These are phyloP conservation scores for Mythimna loreyi DNA, from an alignment of 2,888 invertebrate genomes.

Conservation along the genomic window DNA sequence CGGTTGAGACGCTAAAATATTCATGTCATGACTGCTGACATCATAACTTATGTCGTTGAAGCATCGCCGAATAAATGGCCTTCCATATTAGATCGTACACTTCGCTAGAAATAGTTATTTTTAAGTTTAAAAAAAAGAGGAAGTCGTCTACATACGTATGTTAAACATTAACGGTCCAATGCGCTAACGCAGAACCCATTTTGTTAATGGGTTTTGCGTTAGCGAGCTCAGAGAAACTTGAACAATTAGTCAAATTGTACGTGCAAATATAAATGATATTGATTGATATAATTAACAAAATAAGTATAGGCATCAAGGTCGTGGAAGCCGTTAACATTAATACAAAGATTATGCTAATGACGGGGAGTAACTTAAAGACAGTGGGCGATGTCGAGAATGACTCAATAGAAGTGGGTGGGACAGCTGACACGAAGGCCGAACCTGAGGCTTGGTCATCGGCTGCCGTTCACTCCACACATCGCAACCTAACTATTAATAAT, in stretches of 20 bases:
- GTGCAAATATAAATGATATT: constrained; percentile 58
- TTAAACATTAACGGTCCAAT: constrained; percentile 45
- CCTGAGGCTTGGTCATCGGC: constrained; percentile 79
- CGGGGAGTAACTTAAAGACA: constrained; percentile 67
- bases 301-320: constrained; percentile 77
- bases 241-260: constrained; percentile 27
- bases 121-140: constrained; percentile 42
- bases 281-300: constrained; percentile 67
- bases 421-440: constrained; percentile 79
- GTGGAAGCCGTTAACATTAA: constrained; percentile 78
- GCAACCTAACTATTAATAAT: constrained; percentile 54
- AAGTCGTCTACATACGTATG: constrained; percentile 30
- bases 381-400: constrained; percentile 82
- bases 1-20: constrained; percentile 52
- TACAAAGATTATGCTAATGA: constrained; percentile 82
- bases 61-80: constrained; percentile 53
- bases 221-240: constrained; percentile 11
- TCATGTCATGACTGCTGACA: constrained; percentile 64
- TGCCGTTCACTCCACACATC: constrained; percentile 69
- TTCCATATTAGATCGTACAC: constrained; percentile 46
- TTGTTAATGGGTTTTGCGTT: too few species aligned
- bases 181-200: constrained; percentile 28
- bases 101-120: constrained; percentile 52
- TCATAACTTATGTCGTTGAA: constrained; percentile 62
- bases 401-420: constrained; percentile 83